phyloP scores from a whole-genome alignment of 2,113 vertebrate genomes.

The Petaurus breviceps region DNA sequence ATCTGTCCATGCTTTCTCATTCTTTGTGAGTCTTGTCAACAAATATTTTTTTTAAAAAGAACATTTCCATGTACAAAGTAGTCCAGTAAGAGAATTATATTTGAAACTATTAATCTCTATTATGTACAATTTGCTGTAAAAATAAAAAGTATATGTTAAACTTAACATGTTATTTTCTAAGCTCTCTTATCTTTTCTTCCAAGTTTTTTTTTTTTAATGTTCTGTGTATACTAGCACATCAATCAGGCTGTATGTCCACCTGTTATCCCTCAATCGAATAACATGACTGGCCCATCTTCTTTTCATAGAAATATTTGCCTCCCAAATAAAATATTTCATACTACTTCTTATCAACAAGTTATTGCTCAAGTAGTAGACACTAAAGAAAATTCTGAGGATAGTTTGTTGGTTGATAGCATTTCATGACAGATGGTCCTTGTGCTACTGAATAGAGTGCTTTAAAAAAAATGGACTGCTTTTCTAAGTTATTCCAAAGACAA shows the following conservation, averaged over 20 bases:
- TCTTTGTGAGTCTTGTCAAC: too few relatives aligned
- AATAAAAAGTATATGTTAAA: neutral
- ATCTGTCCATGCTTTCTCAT: too few relatives aligned
- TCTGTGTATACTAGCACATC: neutral
- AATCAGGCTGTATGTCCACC: neutral
- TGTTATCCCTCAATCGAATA: neutral
- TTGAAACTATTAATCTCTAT: too few relatives aligned
- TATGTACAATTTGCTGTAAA: too few relatives aligned
- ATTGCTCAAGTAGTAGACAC: neutral
- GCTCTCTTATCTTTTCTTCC: neutral
- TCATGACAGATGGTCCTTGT: neutral
- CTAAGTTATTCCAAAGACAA: neutral
- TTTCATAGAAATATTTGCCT: neutral
- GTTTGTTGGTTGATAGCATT: neutral
- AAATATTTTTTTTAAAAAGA: too few relatives aligned
- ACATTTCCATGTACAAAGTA: too few relatives aligned
- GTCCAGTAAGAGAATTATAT: too few relatives aligned
- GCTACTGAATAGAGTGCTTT: neutral
- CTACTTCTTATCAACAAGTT: neutral
- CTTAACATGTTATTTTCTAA: neutral
- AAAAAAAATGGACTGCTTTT: neutral
- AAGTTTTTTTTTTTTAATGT: neutral
- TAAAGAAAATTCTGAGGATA: neutral
- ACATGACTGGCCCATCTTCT: neutral
- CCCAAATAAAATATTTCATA: neutral